Base-by-base conservation (phyloP, 37 sponge, comb jelly and placozoan species). In the Haliclona indistincta region DNA sequence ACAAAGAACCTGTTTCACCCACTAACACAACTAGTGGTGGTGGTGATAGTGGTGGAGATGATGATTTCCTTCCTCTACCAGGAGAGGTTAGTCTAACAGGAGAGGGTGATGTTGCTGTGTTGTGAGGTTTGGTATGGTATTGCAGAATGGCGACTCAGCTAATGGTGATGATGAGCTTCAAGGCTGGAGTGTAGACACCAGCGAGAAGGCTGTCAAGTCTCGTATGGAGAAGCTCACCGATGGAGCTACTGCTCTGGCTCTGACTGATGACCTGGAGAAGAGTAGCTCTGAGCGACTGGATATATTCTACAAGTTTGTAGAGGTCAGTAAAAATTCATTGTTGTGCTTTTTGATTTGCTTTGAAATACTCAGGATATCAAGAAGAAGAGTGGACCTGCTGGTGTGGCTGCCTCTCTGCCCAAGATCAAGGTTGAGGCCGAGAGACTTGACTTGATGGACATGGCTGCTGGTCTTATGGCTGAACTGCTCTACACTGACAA, bases 391-490 rank as follows among this genome's bases (percentile, higher is more conserved):
- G 88, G 86, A 5, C 54, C 78, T 2, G 55, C 78, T 41, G 70
- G 64, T 28, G 41, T 90, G 29, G 76, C 78, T 2, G 56, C 66
- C 6, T 64, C 64, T 22, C 64, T 85, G 29, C 37, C 60, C 45
- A 91, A 82, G 69, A 45, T 95, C 66, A 90, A 91, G 75, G 86
- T 65, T 0, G 99, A 99, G 68, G 99, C 99, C 5, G 91, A 93
- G 74, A 63, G 86, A 61, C 78, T 99, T 47, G 99, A 99, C 30
- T 80, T 99, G 47, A 74, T 91, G 63, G 97, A 99, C 78, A 95
- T 84, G 74, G 96, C 94, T 49, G 86, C 92, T 26, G 80, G 81
- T 17, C 86, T 99, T n/a, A 82, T 95, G 42, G 89, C 92, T 25
- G 99, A 99, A 76, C 80, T 95, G 43, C 79, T 99, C 32, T 93